Evolutionary conservation across 35 echinoderm and acorn worm species (phyloP).

Genomic region (Lytechinus pictus): DNA sequence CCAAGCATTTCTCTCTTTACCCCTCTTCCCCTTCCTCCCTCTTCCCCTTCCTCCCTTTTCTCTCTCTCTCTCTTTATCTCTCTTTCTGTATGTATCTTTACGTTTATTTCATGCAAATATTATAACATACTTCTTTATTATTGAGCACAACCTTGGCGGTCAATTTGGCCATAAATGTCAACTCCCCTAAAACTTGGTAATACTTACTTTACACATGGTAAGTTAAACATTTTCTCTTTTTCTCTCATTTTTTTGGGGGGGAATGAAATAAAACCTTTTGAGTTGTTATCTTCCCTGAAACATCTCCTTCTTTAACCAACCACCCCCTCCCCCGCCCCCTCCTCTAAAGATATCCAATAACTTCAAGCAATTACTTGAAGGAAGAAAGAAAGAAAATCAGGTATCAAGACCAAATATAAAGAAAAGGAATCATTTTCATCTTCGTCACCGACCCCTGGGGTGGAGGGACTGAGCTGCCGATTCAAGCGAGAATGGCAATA

Average conservation of each 20-base stretch:
- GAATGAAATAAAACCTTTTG: too few species aligned
- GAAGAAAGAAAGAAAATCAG: background rate
- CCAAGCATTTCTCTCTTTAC: too few species aligned
- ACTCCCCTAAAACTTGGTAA: too few species aligned
- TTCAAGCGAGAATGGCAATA: slow-evolving; percentile 22
- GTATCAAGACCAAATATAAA: background rate
- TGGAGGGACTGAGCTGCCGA: background rate
- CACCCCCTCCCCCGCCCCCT: too few species aligned
- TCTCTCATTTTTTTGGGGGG: too few species aligned
- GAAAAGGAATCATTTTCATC: background rate
- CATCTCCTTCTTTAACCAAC: too few species aligned
- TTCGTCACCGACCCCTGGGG: background rate
- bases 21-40: background rate
- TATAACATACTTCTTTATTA: too few species aligned
- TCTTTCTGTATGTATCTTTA: background rate
- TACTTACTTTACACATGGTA: too few species aligned
- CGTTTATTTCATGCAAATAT: background rate
- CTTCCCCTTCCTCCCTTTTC: background rate
- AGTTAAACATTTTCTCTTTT: too few species aligned
- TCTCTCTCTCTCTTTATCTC: background rate
- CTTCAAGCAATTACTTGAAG: background rate
- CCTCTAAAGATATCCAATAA: background rate
- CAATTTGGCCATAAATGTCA: too few species aligned
- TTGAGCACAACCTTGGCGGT: too few species aligned
- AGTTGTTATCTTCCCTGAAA: too few species aligned